phyloP scores from a whole-genome alignment of 1,140 invertebrate genomes.

The Bombus fervidus region DNA sequence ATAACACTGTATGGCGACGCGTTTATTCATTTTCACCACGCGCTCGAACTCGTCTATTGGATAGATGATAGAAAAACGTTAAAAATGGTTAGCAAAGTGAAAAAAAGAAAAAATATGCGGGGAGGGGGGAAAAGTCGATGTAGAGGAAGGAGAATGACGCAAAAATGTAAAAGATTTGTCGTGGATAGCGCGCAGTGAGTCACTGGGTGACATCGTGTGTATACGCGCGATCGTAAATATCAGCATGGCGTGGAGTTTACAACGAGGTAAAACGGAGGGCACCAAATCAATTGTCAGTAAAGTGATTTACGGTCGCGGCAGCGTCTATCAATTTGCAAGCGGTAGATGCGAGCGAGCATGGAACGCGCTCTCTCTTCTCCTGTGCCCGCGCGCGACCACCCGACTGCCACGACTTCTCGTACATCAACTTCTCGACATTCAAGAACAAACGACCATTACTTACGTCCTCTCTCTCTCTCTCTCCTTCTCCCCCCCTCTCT shows the following conservation, averaged over 20 bases:
- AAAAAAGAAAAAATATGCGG: neutral
- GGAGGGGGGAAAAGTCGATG: neutral
- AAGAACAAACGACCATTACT: conserved; percentile 57
- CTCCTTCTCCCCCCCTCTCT: neutral
- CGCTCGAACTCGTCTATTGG: neutral
- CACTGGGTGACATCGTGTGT: conserved; percentile 40
- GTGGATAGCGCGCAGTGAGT: conserved; percentile 16
- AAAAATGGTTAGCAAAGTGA: neutral
- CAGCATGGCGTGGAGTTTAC: conserved; percentile 47
- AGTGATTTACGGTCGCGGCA: conserved; percentile 64
- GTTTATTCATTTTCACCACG: conserved; percentile 2
- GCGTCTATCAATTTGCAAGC: conserved; percentile 65
- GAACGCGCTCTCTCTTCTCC: conserved; percentile 9
- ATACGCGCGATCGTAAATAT: conserved; percentile 51
- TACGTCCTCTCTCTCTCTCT: neutral
- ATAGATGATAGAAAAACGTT: conserved; percentile 1
- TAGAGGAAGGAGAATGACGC: neutral
- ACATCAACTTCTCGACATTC: conserved; percentile 37
- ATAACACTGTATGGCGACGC: neutral
- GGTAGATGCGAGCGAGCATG: conserved; percentile 43
- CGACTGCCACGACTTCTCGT: conserved; percentile 21
- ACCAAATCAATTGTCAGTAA: conserved; percentile 66
- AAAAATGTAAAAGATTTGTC: conserved; percentile 49
- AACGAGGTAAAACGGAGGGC: conserved; percentile 58
- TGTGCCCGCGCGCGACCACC: neutral